A percentile compares a stretch with the other conserved stretches of the same genome.
These are phyloP conservation scores for Cacajao melanocephalus DNA, from an alignment of 2,797 vertebrate genomes.

Conservation along the genomic window DNA sequence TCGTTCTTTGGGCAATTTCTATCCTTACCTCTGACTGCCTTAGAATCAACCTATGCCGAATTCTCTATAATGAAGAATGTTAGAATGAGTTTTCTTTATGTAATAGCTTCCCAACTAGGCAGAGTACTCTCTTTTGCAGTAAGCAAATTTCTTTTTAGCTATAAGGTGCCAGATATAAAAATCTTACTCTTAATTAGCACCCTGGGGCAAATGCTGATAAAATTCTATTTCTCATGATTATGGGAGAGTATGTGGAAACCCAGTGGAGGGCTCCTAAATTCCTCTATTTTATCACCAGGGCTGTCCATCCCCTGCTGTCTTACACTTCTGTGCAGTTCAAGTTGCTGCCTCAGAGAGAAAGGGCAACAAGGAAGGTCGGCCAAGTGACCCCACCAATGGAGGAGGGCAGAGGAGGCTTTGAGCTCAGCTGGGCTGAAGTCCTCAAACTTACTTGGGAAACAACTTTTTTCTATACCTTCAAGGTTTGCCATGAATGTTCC, in stretches of 20 bases:
- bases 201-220: slow-evolving; percentile 31
- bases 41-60: neutral
- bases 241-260: neutral
- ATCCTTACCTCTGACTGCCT: neutral
- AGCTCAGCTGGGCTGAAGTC: neutral
- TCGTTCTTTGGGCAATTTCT: neutral
- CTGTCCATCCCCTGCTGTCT: neutral
- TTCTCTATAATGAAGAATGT: neutral
- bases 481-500: slow-evolving; percentile 1
- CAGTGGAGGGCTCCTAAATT: neutral
- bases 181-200: slow-evolving; percentile 45
- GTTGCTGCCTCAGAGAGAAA: neutral
- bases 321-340: slow-evolving; percentile 35
- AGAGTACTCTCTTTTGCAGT: neutral
- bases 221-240: slow-evolving; percentile 41
- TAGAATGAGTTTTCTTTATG: neutral
- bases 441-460: neutral
- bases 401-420: neutral
- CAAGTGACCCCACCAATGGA: neutral
- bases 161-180: neutral
- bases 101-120: neutral
- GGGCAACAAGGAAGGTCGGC: neutral
- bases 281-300: neutral
- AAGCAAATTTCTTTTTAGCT: slow-evolving; percentile 29
- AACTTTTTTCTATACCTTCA: neutral